Evolutionary conservation across 1,140 invertebrate genomes (phyloP).

Genomic region (Aleiodes sp.): DNA sequence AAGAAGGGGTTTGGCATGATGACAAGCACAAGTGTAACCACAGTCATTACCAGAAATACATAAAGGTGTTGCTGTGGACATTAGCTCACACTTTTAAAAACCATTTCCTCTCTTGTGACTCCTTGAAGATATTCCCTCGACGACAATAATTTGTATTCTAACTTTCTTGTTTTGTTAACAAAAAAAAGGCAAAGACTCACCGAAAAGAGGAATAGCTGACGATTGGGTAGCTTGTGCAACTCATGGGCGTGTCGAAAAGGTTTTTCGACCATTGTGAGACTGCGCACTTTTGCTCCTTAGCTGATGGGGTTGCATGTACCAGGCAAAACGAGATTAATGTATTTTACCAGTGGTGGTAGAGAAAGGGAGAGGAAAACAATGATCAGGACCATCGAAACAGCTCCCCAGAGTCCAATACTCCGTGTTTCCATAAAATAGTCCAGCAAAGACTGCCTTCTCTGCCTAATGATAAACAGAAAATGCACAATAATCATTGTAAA

Average conservation of each 20-base stretch:
- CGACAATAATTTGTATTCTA: conserved; percentile 37
- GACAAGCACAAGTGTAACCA: conserved; percentile 14
- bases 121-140: conserved; percentile 24
- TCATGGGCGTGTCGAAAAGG: not conserved
- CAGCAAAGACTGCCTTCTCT: not conserved
- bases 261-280: not conserved
- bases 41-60: conserved; percentile 5
- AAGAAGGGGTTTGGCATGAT: not conserved
- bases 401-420: conserved; percentile 43
- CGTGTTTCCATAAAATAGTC: conserved; percentile 8
- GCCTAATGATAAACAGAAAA: not conserved
- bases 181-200: not conserved
- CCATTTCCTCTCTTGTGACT: not conserved
- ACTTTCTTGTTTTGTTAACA: not conserved
- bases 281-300: conserved; percentile 34
- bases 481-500: not conserved
- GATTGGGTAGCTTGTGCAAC: not conserved
- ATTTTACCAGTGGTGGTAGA: conserved; percentile 23
- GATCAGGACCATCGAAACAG: conserved; percentile 17
- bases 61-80: conserved; percentile 13
- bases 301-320: conserved; percentile 18
- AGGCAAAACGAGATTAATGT: conserved; percentile 40
- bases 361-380: conserved; percentile 34
- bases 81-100: conserved; percentile 1
- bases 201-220: not conserved